A percentile compares a stretch with the other conserved stretches of the same genome.
Evolutionary conservation across 2,888 invertebrate species (phyloP).

Genomic region (Lepeophtheirus nordmannii): DNA sequence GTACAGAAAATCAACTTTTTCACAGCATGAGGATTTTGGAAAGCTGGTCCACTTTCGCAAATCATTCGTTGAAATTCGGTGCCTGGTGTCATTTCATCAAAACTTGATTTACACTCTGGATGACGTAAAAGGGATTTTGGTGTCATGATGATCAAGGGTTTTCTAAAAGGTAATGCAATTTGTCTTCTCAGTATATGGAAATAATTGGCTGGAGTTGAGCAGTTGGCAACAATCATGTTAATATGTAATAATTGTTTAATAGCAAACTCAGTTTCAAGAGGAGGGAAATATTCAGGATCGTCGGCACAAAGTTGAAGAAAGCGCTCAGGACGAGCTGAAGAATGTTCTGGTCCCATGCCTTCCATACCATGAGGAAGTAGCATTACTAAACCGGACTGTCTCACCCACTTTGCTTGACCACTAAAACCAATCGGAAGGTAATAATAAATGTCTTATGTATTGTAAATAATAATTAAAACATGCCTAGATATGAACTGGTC

Average conservation of each 20-base stretch:
- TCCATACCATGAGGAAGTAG: constrained; percentile 97
- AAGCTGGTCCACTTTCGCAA: constrained; percentile 55
- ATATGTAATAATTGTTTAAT: constrained; percentile 91
- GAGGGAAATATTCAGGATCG: constrained; percentile 89
- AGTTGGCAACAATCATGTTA: constrained; percentile 91
- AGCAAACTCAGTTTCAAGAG: constrained; percentile 71
- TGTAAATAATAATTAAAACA: neutral
- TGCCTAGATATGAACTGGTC: constrained; percentile 55
- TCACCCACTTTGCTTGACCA: constrained; percentile 95
- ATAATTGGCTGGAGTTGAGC: constrained; percentile 86
- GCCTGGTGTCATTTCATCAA: constrained; percentile 77
- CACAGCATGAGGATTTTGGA: constrained; percentile 49
- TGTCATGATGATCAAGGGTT: constrained; percentile 90
- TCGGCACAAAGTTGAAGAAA: constrained; percentile 94
- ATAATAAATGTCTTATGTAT: neutral
- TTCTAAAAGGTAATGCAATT: constrained; percentile 90
- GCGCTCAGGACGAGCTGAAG: constrained; percentile 72
- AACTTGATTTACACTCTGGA: constrained; percentile 83
- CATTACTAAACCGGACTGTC: constrained; percentile 89
- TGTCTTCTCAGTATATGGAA: constrained; percentile 86
- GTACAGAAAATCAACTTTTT: constrained; percentile 77
- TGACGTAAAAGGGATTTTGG: constrained; percentile 92
- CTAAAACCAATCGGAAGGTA: constrained; percentile 31
- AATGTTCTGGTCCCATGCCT: constrained; percentile 97
- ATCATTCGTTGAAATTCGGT: constrained; percentile 64